Base-by-base conservation (phyloP, 2,113 vertebrate species). In the Elanus axillaris region DNA sequence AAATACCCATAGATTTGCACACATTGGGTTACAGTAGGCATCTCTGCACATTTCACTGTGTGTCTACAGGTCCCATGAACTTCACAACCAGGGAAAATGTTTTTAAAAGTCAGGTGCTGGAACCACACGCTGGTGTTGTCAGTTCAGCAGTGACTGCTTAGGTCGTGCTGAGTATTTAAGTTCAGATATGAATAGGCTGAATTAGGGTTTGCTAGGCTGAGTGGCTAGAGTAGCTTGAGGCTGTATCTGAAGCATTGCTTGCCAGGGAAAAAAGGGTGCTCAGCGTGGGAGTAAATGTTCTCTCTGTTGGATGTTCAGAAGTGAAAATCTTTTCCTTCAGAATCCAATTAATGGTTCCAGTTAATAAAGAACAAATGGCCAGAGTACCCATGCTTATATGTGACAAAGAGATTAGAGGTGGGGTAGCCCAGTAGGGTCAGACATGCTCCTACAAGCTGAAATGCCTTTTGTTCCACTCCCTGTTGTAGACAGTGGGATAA, bases 351-450 rank as follows among this genome's bases (percentile, higher is more conserved):
- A 72, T 3, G 34, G 53, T 40, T 31, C 6, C 91, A 86, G 73
- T 81, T 96, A 93, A 93, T 94, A 95, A 75, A 93, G 95, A 85
- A 68, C 26, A 22, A 89, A 40, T 47, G 50, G 26, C 50, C 76
- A 26, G 69, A 91, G 42, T 64, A 9, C 3, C 84, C 18, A 3
- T 14, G 77, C 53, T 76, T 58, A 4, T 48, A 16, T 43, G 16
- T 16, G 56, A 72, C 69, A 78, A 91, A 91, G 77, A 56, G 52
- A 94, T 93, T 68, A 95, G 73, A 92, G 86, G 31, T 5, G 43
- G 79, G 72, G 68, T 62, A 76, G 48, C 82, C 88, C 67, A 52
- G 63, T 31, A 80, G 82, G 88, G 68, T 59, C 89, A 94, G 60
- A 34, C 73, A 25, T 16, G 64, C 76, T 95, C 56, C 89, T 63